Evolutionary conservation across 2,113 vertebrate species (phyloP).

Genomic region (Melanocharis versteri): DNA sequence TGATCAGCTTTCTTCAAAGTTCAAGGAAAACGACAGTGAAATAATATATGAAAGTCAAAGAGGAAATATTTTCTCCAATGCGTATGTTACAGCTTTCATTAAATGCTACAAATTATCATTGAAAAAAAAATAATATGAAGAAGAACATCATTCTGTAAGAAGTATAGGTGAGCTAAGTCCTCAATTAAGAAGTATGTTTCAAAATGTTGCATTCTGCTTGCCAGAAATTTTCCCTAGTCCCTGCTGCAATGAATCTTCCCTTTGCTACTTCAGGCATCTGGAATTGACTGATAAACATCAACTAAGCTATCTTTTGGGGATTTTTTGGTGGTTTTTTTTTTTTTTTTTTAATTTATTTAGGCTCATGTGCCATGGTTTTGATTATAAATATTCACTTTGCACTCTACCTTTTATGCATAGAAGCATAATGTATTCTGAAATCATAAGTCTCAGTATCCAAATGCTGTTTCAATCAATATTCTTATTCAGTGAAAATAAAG

Average conservation of each 20-base stretch:
- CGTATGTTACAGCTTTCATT: background rate
- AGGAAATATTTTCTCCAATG: background rate
- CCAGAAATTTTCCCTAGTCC: background rate
- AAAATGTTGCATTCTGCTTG: background rate
- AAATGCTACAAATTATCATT: background rate
- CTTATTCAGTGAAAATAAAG: background rate
- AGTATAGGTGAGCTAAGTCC: background rate
- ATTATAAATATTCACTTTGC: background rate
- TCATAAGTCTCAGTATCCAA: background rate
- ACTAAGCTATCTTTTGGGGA: background rate
- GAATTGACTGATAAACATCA: background rate
- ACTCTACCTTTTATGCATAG: background rate
- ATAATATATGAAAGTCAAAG: background rate
- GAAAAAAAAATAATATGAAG: background rate
- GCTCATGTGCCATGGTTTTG: background rate
- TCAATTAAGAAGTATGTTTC: background rate
- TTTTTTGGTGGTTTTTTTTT: too few relatives aligned
- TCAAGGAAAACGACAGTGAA: background rate
- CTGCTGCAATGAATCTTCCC: background rate
- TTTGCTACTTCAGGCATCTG: background rate
- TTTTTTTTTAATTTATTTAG: background rate
- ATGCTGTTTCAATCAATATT: background rate
- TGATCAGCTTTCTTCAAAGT: background rate
- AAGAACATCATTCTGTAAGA: background rate
- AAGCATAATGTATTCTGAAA: background rate